Evolutionary conservation across 1,140 invertebrate genomes (phyloP).

Genomic region (Cardiocondyla obscurior): DNA sequence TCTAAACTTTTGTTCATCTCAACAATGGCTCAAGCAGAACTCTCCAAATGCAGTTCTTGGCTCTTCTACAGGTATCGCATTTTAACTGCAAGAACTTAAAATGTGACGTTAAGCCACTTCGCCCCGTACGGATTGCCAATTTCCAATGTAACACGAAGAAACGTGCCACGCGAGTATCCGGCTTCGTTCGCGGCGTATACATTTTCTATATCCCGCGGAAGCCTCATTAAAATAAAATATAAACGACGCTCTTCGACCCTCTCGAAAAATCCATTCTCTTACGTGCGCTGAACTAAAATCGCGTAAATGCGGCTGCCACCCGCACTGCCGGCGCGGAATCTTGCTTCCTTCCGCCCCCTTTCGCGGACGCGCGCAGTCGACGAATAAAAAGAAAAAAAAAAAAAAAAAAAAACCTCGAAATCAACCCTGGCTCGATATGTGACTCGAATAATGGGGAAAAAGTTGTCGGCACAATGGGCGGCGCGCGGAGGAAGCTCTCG

Average conservation of each 20-base stretch:
- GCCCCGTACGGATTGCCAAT: not conserved
- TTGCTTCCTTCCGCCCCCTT: too few relatives aligned
- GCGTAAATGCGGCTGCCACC: conserved; percentile 29
- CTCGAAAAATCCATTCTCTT: conserved; percentile 28
- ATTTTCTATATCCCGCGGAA: too few relatives aligned
- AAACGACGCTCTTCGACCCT: not conserved
- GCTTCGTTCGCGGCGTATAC: not conserved
- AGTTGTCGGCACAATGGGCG: conserved; percentile 61
- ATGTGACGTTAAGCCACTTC: not conserved
- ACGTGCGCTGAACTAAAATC: not conserved
- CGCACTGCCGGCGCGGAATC: conserved; percentile 9
- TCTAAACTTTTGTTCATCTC: not conserved
- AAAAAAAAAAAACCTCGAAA: conserved; percentile 60
- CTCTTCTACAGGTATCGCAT: not conserved
- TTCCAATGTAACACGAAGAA: not conserved
- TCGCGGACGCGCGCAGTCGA: conserved; percentile 10
- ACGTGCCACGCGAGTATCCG: not conserved
- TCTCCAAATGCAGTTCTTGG: not conserved
- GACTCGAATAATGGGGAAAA: conserved; percentile 71
- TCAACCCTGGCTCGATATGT: conserved; percentile 67
- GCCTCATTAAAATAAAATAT: not conserved
- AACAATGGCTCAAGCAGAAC: not conserved
- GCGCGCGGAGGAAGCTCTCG: conserved; percentile 64
- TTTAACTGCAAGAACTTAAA: not conserved
- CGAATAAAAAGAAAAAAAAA: conserved; percentile 39